Evolutionary conservation across 2,888 invertebrate genomes (phyloP).

Genomic region (Ptilodon capucinus): DNA sequence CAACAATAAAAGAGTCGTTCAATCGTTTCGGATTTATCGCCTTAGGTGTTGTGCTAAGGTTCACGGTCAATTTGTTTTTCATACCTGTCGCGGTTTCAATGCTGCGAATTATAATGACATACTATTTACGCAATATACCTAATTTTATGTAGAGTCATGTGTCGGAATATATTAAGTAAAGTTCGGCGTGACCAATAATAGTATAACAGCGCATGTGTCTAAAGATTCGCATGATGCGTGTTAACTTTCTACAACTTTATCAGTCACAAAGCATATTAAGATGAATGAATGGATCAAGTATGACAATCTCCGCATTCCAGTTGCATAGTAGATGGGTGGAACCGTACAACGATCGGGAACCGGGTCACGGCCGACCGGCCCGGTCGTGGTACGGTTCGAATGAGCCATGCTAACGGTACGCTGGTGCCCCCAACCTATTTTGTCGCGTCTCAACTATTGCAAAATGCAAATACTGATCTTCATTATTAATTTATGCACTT

Average conservation of each 20-base stretch:
- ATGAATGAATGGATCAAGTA: slow-evolving; percentile 41
- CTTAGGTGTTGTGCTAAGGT: slow-evolving; percentile 33
- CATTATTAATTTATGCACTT: too few relatives aligned
- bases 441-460: slow-evolving; percentile 14
- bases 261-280: slow-evolving; percentile 13
- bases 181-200: slow-evolving; percentile 40
- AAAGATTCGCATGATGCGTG: slow-evolving; percentile 1
- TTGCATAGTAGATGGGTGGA: slow-evolving; percentile 53
- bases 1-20: slow-evolving; percentile 35
- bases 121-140: background rate
- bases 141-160: background rate
- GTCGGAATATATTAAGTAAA: background rate
- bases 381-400: slow-evolving; percentile 56
- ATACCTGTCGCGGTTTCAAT: slow-evolving; percentile 16
- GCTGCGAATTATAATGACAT: slow-evolving; percentile 7
- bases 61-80: slow-evolving; percentile 39
- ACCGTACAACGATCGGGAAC: slow-evolving; percentile 63
- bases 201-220: slow-evolving; percentile 25
- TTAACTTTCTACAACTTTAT: slow-evolving; percentile 12
- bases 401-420: slow-evolving; percentile 57
- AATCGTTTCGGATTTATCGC: slow-evolving; percentile 36
- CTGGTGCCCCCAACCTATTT: slow-evolving; percentile 35
- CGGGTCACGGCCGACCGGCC: slow-evolving; percentile 78
- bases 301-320: slow-evolving; percentile 68
- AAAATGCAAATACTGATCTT: slow-evolving; percentile 8